Conservation (phyloP, 2,888 invertebrate genomes). For the Drosophila glabriapex region DNA sequence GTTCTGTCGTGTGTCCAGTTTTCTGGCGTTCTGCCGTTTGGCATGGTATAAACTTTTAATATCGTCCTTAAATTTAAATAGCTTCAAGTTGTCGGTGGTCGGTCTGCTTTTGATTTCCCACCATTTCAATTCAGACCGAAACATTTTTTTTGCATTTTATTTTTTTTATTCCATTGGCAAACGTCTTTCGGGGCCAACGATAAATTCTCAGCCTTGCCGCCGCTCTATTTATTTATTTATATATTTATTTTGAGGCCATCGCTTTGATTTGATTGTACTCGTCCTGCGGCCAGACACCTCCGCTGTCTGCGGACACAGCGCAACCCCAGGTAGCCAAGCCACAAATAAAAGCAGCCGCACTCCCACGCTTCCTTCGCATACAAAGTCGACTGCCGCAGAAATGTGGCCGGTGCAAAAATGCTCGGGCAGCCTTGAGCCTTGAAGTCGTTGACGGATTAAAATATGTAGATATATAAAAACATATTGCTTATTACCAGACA, state of each 20-base stretch:
- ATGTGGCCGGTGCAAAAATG: conserved; percentile 10
- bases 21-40: conserved; percentile 36
- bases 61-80: conserved; percentile 71
- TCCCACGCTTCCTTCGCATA: conserved; percentile 10
- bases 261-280: conserved; percentile 68
- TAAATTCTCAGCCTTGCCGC: conserved; percentile 56
- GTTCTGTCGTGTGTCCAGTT: conserved; percentile 33
- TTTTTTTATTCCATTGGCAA: conserved; percentile 56
- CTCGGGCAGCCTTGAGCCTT: conserved; percentile 33
- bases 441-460: conserved; percentile 20
- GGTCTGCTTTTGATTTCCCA: conserved; percentile 55
- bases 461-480: neutral
- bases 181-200: conserved; percentile 42
- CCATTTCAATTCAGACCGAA: conserved; percentile 52
- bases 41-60: conserved; percentile 70
- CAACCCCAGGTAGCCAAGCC: conserved; percentile 21
- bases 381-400: conserved; percentile 6
- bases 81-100: conserved; percentile 61
- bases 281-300: conserved; percentile 12
- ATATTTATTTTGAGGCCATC: conserved; percentile 65
- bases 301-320: conserved; percentile 6
- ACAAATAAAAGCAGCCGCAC: conserved; percentile 1
- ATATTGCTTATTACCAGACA: neutral
- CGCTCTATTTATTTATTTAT: conserved; percentile 70
- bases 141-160: conserved; percentile 29